Evolutionary conservation across 2,113 vertebrate species (phyloP).

Genomic region (Callipepla squamata): DNA sequence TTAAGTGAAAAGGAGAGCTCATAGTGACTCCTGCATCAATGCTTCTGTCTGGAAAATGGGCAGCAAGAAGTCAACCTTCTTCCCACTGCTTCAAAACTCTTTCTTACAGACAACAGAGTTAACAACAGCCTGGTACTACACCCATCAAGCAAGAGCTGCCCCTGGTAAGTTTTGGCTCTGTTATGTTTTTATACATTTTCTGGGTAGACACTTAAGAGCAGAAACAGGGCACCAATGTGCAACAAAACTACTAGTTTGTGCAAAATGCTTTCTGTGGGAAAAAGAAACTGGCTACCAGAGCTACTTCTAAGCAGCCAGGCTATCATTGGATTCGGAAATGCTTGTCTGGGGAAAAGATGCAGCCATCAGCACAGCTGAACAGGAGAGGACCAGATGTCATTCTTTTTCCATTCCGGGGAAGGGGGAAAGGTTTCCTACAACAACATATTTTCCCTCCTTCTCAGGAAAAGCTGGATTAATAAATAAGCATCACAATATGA

Average conservation of each 20-base stretch:
- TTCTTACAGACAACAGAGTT: background rate
- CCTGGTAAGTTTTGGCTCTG: background rate
- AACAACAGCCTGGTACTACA: background rate
- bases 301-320: background rate
- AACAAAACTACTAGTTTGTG: background rate
- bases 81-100: background rate
- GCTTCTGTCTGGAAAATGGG: background rate
- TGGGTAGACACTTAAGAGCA: background rate
- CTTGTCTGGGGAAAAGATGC: slow-evolving; percentile 3
- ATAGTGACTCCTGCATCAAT: background rate
- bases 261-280: slow-evolving; percentile 27
- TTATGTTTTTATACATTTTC: background rate
- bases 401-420: slow-evolving; percentile 27
- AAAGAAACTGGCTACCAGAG: background rate
- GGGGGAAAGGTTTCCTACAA: slow-evolving; percentile 36
- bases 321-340: background rate
- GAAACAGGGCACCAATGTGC: background rate
- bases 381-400: slow-evolving; percentile 50
- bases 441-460: slow-evolving; percentile 9
- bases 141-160: background rate
- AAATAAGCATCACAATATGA: slow-evolving; percentile 13
- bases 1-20: background rate
- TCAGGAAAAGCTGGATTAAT: slow-evolving; percentile 40
- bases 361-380: background rate
- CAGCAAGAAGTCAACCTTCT: background rate